A percentile compares a stretch with the other conserved stretches of the same genome.
phyloP scores from a whole-genome alignment of 2,797 vertebrate genomes.

The Malurus leucopterus region DNA sequence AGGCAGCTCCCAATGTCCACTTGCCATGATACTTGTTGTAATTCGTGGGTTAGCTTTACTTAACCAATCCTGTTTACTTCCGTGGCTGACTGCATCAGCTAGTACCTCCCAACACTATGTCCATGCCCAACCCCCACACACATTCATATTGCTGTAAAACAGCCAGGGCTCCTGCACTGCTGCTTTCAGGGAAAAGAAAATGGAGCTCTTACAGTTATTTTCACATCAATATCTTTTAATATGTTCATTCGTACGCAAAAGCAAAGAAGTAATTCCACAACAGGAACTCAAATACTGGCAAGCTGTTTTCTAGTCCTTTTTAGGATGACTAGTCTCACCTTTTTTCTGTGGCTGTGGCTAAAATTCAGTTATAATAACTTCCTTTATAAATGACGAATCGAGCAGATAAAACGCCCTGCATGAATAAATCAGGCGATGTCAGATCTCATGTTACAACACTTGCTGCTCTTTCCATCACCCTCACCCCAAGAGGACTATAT shows the following conservation, averaged over 20 bases:
- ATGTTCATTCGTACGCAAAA: not conserved
- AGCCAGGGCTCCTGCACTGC: no score
- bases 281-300: not conserved
- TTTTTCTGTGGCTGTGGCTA: not conserved
- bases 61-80: no score
- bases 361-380: not conserved
- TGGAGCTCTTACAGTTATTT: not conserved
- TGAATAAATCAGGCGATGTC: constrained; percentile 44
- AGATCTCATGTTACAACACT: not conserved
- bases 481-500: not conserved
- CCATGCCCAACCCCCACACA: no score
- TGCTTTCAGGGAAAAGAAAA: not conserved
- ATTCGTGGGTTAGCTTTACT: no score
- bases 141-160: no score
- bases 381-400: not conserved
- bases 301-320: not conserved
- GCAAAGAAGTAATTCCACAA: not conserved
- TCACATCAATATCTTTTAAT: not conserved
- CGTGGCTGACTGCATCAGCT: no score
- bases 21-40: no score
- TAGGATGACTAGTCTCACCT: not conserved
- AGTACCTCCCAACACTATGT: no score
- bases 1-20: no score
- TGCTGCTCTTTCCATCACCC: not conserved
- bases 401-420: not conserved